Percentiles rank a stretch among this genome's conserved stretches.
These are phyloP conservation scores for Fragum whitleyi DNA, from an alignment of 2,888 invertebrate species.

Conservation along the genomic window DNA sequence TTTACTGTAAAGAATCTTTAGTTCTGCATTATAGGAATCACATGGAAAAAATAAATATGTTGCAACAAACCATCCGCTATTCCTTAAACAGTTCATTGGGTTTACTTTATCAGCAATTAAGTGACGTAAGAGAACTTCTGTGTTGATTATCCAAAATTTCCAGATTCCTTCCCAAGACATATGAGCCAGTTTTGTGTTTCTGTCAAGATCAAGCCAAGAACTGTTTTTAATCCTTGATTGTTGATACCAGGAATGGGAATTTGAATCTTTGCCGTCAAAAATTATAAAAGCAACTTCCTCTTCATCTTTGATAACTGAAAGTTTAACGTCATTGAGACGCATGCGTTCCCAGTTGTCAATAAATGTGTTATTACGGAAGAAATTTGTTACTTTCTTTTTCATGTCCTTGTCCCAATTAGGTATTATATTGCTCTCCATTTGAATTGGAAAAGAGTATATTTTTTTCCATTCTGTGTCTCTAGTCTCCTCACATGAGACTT, in stretches of 20 bases:
- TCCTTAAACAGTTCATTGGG: neutral
- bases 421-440: neutral
- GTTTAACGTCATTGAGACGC: neutral
- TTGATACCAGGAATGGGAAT: neutral
- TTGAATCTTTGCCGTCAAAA: neutral
- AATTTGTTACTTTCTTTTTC: neutral
- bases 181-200: neutral
- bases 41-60: neutral
- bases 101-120: neutral
- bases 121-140: neutral
- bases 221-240: neutral
- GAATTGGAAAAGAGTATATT: neutral
- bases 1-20: neutral
- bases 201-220: neutral
- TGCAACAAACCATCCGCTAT: neutral
- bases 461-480: neutral
- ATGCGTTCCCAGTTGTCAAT: neutral
- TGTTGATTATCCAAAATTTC: neutral
- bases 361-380: neutral
- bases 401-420: neutral
- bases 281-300: neutral
- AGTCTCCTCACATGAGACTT: neutral
- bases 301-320: neutral
- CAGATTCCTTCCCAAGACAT: slow-evolving; percentile 1
- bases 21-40: neutral